A percentile compares a stretch with the other conserved stretches of the same genome.
Conservation (phyloP, 2,888 invertebrate genomes). For the Tryphoninae sp. region DNA sequence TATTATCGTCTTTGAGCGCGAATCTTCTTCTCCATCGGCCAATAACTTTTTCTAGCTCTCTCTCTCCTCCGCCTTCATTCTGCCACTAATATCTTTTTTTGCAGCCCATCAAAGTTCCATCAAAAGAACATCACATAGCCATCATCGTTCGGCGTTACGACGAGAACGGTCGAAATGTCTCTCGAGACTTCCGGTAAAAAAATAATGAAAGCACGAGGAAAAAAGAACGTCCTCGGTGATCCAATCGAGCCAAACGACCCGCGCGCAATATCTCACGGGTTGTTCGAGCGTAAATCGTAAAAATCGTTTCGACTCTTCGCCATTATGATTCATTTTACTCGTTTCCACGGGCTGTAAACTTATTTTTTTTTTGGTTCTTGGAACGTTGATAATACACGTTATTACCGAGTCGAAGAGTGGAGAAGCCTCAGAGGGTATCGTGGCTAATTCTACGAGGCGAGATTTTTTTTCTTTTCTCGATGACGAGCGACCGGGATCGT, state of each 20-base stretch:
- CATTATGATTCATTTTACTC: neutral
- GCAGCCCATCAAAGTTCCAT: constrained; percentile 41
- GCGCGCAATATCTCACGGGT: constrained; percentile 20
- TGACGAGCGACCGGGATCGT: constrained; percentile 24
- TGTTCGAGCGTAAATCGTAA: constrained; percentile 43
- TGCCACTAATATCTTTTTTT: neutral
- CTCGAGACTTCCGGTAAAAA: constrained; percentile 19
- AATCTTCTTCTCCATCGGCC: neutral
- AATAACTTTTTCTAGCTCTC: neutral
- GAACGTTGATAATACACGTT: neutral
- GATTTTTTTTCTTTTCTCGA: constrained; percentile 15
- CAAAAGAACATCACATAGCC: constrained; percentile 15
- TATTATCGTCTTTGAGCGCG: neutral
- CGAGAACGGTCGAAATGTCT: neutral
- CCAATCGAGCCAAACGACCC: constrained; percentile 47
- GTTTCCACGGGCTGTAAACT: constrained; percentile 2
- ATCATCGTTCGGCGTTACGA: constrained; percentile 42
- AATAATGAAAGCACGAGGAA: too few relatives aligned
- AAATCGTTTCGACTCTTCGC: constrained; percentile 28
- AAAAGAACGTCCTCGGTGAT: constrained; percentile 5
- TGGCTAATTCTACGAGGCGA: constrained; percentile 25
- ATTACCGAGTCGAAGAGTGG: neutral
- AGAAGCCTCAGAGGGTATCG: neutral
- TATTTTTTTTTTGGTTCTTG: neutral
- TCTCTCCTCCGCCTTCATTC: too few relatives aligned